Base-by-base conservation (phyloP, 2,888 invertebrate species). In the Pyrochroa serraticornis region DNA sequence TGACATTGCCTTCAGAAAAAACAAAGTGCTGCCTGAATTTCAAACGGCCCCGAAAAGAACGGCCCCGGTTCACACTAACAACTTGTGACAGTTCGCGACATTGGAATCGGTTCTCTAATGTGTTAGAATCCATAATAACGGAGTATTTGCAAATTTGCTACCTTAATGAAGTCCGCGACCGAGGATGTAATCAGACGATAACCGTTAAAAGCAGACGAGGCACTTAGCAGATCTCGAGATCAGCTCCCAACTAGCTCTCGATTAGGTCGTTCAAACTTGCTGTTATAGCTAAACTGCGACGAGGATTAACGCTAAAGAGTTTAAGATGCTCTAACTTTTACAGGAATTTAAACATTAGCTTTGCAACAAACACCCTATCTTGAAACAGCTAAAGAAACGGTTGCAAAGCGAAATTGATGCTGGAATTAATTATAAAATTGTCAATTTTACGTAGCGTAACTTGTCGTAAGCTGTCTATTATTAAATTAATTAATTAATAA, bases 141-240 rank as follows among this genome's bases (percentile, higher is more conserved):
- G 12, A 7, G 32, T 31, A 31, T 42, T 12, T 1, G 8, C n/a
- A 12, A 6, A 37, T 12, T 13, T 37, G 7, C 7, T 12, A 32
- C 10, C 12, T 42, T 30, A 43, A 13, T 6, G n/a, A 32, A 32
- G 31, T 31, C 12, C 43, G 8, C 33, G 8, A 43, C 10, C 33
- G 33, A 43, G 43, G 43, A 43, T 42, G 32, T 43, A 43, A 43
- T 13, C 32, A 43, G 32, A 43, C 32, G 43, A 43, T 43, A 43
- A 43, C 32, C 32, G 43, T 43, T 43, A 43, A 43, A 31, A 33
- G 43, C 13, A 43, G 43, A 43, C 9, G 32, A 43, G 31, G 32
- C 43, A 43, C 32, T 43, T 43, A 32, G 13, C 43, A 43, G 32
- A 43, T 43, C 43, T 43, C 31, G 12, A 33, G n/a, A 8, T 33